Base-by-base conservation (phyloP, 2,797 vertebrate species). In the Microctenopoma steveboyesi region DNA sequence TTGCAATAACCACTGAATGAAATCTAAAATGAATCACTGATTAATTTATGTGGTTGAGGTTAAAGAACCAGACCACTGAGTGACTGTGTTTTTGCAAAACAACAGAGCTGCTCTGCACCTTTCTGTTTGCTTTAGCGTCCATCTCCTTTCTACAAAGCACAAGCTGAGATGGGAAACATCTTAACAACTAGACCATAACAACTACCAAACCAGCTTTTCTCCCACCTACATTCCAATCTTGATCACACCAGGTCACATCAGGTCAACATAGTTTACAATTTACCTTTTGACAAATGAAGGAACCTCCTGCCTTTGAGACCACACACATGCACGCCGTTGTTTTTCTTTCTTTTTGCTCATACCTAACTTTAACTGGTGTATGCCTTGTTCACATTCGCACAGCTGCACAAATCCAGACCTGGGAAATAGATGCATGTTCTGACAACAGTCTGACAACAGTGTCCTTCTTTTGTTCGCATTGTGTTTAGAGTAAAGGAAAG, bases 221-320 rank as follows among this genome's bases (percentile, higher is more conserved):
- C 35, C 63, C 43, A 50, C 78, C 67, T 59, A 39, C 48, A 43
- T 67, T n/a, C 14, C 30, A 4, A n/a, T 57, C 22, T 79, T 27
- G 57, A 14, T 50, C 33, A 53, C 73, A 78, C 48, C 39, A 48
- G 60, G 33, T 58, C 49, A 18, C 16, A 39, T 71, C 61, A 14
- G 69, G 46, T 48, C 58, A 43, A 67, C 72, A 79, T 74, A 76
- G 81, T 74, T 75, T 61, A 48, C 63, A 42, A 64, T 80, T 56
- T 63, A 76, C 64, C 67, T 57, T 40, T 53, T 43, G 74, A 54
- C 71, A 52, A 28, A 52, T 55, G 64, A 16, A 65, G 67, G 40
- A 71, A 35, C 55, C 25, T 64, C 51, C 64, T 60, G 22, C 73
- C 66, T 48, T 63, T 71, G 50, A 83, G 63, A 77, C 69, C 74